A percentile compares a stretch with the other conserved stretches of the same genome.
phyloP scores from a whole-genome alignment of 2,888 invertebrate species.

The Zaprionus obscuricornis region DNA sequence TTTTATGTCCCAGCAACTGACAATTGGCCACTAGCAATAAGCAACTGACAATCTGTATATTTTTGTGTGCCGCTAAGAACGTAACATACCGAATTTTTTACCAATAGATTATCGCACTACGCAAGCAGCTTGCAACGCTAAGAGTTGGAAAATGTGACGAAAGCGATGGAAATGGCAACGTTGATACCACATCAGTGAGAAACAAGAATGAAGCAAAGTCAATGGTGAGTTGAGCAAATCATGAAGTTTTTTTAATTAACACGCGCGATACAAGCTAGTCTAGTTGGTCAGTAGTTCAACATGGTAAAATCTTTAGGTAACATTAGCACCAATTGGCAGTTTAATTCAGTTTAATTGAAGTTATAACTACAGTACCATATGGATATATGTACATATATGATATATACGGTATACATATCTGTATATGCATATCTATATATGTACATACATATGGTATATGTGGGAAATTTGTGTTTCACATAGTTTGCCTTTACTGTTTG shows the following conservation, averaged over 20 bases:
- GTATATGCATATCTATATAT: too few species aligned
- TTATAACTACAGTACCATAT: not conserved
- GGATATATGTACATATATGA: not conserved
- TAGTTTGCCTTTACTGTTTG: not conserved
- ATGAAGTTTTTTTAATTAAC: too few species aligned
- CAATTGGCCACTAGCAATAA: constrained; percentile 1
- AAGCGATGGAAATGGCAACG: constrained; percentile 25
- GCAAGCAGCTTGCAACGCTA: constrained; percentile 82
- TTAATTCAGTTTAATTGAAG: not conserved
- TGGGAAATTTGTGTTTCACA: too few species aligned
- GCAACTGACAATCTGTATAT: not conserved
- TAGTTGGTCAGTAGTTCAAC: too few species aligned
- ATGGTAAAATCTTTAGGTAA: constrained; percentile 29
- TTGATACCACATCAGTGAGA: constrained; percentile 32
- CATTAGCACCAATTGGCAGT: not conserved
- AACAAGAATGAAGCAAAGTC: constrained; percentile 57
- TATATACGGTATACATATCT: too few species aligned
- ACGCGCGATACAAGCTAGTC: too few species aligned
- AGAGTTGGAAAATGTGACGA: constrained; percentile 72
- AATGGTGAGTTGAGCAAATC: constrained; percentile 66
- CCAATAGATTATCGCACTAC: constrained; percentile 81
- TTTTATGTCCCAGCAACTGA: not conserved
- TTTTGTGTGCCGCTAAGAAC: not conserved
- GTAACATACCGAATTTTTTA: constrained; percentile 15
- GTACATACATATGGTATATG: too few species aligned